A percentile compares a stretch with the other conserved stretches of the same genome.
These are phyloP conservation scores for Romanomermis culicivorax DNA, from an alignment of 2,888 invertebrate species.

Conservation along the genomic window DNA sequence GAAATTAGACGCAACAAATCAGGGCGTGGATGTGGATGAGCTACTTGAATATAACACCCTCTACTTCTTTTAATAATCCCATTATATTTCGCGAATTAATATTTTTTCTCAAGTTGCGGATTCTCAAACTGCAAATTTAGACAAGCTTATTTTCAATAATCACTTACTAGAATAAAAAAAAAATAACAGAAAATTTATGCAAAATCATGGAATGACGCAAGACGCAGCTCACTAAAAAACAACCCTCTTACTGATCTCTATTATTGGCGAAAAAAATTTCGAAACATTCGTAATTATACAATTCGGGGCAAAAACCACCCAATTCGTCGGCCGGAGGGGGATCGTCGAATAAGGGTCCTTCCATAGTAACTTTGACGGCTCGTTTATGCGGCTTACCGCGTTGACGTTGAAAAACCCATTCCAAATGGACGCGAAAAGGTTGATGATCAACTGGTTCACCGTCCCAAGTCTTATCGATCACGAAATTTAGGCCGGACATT, in stretches of 20 bases:
- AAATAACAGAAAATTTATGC: too few relatives aligned
- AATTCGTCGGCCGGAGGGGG: slow-evolving; percentile 21
- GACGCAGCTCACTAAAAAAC: too few relatives aligned
- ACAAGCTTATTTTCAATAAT: too few relatives aligned
- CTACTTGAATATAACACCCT: too few relatives aligned
- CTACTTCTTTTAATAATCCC: too few relatives aligned
- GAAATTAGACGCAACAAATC: too few relatives aligned
- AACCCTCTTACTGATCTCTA: slow-evolving; percentile 32
- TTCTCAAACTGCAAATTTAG: too few relatives aligned
- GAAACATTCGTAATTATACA: slow-evolving; percentile 31
- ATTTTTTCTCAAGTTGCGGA: too few relatives aligned
- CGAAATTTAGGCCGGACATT: neutral
- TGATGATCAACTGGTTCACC: slow-evolving; percentile 21
- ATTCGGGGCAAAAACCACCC: slow-evolving; percentile 20
- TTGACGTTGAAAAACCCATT: slow-evolving; percentile 23
- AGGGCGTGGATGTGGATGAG: too few relatives aligned
- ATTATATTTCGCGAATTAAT: too few relatives aligned
- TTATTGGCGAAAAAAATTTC: slow-evolving; percentile 37
- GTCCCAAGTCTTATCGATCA: slow-evolving; percentile 14
- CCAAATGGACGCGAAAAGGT: slow-evolving; percentile 20
- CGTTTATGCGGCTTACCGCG: slow-evolving; percentile 23
- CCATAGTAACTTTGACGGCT: slow-evolving; percentile 14
- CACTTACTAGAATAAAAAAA: too few relatives aligned
- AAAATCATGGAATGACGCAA: too few relatives aligned
- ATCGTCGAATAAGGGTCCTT: slow-evolving; percentile 23